phyloP scores from a whole-genome alignment of 2,113 vertebrate species.

The Colinus virginianus region DNA sequence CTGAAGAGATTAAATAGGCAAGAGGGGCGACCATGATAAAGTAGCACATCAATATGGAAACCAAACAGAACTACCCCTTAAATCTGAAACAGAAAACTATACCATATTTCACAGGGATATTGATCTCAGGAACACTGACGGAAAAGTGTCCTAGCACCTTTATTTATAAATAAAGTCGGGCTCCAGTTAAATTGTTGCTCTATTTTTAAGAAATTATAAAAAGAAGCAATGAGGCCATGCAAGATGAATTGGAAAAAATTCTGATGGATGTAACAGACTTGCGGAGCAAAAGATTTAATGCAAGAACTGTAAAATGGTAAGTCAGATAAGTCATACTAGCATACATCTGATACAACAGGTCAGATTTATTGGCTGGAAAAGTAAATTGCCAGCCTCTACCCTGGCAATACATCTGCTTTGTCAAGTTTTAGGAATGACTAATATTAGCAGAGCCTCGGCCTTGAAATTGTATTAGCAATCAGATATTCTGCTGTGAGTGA shows the following conservation, averaged over 20 bases:
- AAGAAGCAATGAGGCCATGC: background rate
- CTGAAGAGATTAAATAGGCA: background rate
- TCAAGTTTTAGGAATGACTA: background rate
- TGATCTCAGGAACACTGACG: background rate
- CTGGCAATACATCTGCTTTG: background rate
- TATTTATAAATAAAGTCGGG: slow-evolving; percentile 13
- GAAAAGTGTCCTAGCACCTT: background rate
- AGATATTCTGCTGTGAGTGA: background rate
- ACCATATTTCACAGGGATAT: slow-evolving; percentile 21
- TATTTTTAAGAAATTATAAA: background rate
- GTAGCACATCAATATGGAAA: background rate
- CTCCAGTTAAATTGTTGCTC: background rate
- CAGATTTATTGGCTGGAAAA: background rate
- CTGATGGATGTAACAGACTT: slow-evolving; percentile 25
- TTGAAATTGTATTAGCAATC: background rate
- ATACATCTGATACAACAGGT: background rate
- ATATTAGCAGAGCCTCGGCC: slow-evolving; percentile 4
- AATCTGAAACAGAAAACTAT: background rate
- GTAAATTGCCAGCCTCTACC: background rate
- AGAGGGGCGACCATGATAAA: background rate
- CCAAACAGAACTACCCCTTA: slow-evolving; percentile 22
- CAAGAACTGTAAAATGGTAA: slow-evolving; percentile 6
- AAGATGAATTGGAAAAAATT: slow-evolving; percentile 38
- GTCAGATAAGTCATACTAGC: background rate
- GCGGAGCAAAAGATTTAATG: slow-evolving; percentile 43